Evolutionary conservation across 2,888 invertebrate species (phyloP), one percentile per base, ranked within the genome.

Genomic region (Parasteatoda lunata): DNA sequence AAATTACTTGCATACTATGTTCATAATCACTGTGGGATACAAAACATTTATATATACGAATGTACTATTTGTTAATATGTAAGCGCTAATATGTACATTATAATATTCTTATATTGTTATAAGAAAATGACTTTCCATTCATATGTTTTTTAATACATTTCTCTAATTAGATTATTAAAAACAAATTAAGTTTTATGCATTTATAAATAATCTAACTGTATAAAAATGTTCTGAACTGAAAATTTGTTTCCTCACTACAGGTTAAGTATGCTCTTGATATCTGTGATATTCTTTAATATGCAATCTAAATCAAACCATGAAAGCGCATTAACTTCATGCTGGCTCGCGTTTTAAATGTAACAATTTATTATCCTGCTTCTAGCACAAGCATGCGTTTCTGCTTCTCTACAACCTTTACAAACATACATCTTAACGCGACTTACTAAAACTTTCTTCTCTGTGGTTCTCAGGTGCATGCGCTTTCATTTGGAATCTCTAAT

Each of bases 321-420:
- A 30, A 30, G 30, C 30, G 30, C 30, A 30, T 30, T 30, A 30
- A 30, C 30, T 30, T 30, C 30, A 30, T 30, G 30, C 30, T 59
- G 11, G 9, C n/a, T 13, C 59, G 9, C 9, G 13, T 59, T 59
- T 9, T 54, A 54, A 59, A 59, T 59, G 9, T n/a, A 9, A n/a
- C 47, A 8, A n/a, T n/a, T 48, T 48, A 47, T 11, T 13, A 13
- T n/a, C 70, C 70, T 48, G 70, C 70, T 70, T 70, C 59, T 70
- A 70, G 70, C 70, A 70, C 70, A 70, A 48, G 70, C 70, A 70
- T 70, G 70, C 70, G 49, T 70, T 70, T 70, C 59, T 70, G 70
- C 70, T 70, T 70, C 45, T 70, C 48, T 59, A n/a, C 59, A 59
- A 59, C 59, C 9, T 59, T 59, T 5, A 13, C 59, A 13, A 13